phyloP scores from a whole-genome alignment of 1,140 invertebrate genomes.

The Drosophila melanogaster region DNA sequence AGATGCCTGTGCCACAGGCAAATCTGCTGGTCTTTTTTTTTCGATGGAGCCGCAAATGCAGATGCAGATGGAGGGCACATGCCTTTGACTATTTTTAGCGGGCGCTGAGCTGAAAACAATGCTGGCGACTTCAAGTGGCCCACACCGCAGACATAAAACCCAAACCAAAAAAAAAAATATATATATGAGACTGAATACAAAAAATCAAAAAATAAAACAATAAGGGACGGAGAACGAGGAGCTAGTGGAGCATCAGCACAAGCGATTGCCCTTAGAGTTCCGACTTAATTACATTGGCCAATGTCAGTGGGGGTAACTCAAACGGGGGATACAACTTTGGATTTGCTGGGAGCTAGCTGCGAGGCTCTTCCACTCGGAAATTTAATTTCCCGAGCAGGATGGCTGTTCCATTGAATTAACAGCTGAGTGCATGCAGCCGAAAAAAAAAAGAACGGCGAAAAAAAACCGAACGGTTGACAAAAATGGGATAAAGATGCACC shows the following conservation, averaged over 20 bases:
- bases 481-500: neutral
- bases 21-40: neutral
- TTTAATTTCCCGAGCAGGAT: conserved; percentile 20
- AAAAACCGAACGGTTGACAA: too few relatives aligned
- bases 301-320: conserved; percentile 2
- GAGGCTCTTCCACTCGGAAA: conserved; percentile 37
- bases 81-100: conserved; percentile 62
- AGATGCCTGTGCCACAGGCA: conserved; percentile 6
- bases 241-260: conserved; percentile 3
- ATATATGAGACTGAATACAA: neutral
- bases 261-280: conserved; percentile 13
- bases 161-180: neutral
- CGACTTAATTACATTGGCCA: conserved; percentile 51
- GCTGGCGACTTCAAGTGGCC: conserved; percentile 69
- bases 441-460: neutral
- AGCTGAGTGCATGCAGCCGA: conserved; percentile 2
- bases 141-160: conserved; percentile 33
- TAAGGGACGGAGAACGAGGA: conserved; percentile 11
- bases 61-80: conserved; percentile 57
- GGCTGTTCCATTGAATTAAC: conserved; percentile 13
- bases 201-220: conserved; percentile 2
- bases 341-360: conserved; percentile 11
- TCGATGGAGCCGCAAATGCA: conserved; percentile 29
- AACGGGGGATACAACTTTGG: neutral
- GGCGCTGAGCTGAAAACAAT: conserved; percentile 63